These are phyloP conservation scores for Falco cherrug DNA, from an alignment of 2,797 vertebrate species.

Conservation along the genomic window DNA sequence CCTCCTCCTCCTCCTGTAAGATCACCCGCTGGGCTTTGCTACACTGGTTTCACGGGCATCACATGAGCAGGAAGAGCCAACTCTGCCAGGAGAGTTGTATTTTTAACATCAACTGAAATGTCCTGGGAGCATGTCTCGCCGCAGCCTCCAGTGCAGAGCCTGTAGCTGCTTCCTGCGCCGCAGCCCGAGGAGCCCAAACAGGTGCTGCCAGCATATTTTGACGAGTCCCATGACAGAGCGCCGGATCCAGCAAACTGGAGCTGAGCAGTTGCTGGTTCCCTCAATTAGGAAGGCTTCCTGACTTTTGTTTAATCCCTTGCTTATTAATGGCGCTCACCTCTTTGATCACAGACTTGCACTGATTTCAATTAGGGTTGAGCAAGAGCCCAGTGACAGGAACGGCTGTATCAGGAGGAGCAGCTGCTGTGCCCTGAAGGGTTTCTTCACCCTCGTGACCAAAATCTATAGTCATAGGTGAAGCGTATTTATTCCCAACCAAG, in stretches of 20 bases:
- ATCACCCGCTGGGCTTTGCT: neutral
- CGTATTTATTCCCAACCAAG: constrained; percentile 16
- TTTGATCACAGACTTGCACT: constrained; percentile 50
- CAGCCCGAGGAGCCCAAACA: neutral
- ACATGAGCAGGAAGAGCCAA: neutral
- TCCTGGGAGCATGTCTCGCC: fast-evolving
- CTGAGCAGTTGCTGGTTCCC: neutral
- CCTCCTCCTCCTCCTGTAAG: neutral
- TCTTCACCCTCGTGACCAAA: constrained; percentile 53
- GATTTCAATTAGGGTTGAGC: constrained; percentile 51
- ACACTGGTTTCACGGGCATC: neutral
- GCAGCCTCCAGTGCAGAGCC: neutral
- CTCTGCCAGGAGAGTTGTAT: neutral
- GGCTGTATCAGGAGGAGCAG: constrained; percentile 45
- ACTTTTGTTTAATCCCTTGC: constrained; percentile 22
- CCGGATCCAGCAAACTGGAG: neutral
- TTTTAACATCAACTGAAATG: neutral
- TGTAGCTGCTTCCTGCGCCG: neutral
- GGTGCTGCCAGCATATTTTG: neutral
- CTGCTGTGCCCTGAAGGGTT: constrained; percentile 44
- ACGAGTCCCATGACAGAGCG: neutral
- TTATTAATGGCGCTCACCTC: constrained; percentile 27
- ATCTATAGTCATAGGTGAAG: constrained; percentile 53
- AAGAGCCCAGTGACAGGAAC: constrained; percentile 41
- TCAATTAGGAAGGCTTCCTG: constrained; percentile 1